Evolutionary conservation across 2,113 vertebrate genomes (phyloP).

Genomic region (Tretioscincus oriximinensis): DNA sequence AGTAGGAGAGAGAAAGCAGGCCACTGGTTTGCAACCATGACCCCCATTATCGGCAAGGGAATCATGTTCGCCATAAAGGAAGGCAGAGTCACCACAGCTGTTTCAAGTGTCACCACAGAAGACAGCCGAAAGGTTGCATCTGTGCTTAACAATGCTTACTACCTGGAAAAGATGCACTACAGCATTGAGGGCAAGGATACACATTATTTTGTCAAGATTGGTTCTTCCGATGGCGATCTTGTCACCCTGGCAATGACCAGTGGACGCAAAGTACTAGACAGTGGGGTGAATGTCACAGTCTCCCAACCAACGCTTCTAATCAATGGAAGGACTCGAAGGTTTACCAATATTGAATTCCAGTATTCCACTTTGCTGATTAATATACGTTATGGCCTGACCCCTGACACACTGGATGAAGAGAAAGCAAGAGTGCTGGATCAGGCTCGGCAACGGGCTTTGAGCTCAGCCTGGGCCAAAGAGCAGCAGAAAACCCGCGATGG

Average conservation of each 20-base stretch:
- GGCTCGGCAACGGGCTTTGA: conserved; percentile 90
- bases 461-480: conserved; percentile 91
- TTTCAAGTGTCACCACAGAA: conserved; percentile 88
- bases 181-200: conserved; percentile 92
- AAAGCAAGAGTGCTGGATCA: conserved; percentile 91
- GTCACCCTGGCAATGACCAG: conserved; percentile 89
- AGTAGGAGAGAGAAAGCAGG: conserved; percentile 87
- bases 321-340: conserved; percentile 89
- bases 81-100: conserved; percentile 84
- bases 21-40: conserved; percentile 94
- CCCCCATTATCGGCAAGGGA: conserved; percentile 92
- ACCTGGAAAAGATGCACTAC: conserved; percentile 95
- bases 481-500: conserved; percentile 92
- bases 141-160: conserved; percentile 91
- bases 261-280: conserved; percentile 90
- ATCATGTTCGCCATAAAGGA: conserved; percentile 96
- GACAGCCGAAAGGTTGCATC: conserved; percentile 92
- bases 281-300: conserved; percentile 91
- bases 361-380: conserved; percentile 85
- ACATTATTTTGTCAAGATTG: conserved; percentile 96
- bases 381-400: conserved; percentile 89
- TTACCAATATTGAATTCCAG: conserved; percentile 92
- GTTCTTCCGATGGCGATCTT: conserved; percentile 89
- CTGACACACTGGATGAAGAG: conserved; percentile 92
- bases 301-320: conserved; percentile 81